Percentiles rank a stretch among this genome's conserved stretches.
phyloP scores from a whole-genome alignment of 37 sponge, comb jelly and placozoan genomes.

The Beroe forskalii region DNA sequence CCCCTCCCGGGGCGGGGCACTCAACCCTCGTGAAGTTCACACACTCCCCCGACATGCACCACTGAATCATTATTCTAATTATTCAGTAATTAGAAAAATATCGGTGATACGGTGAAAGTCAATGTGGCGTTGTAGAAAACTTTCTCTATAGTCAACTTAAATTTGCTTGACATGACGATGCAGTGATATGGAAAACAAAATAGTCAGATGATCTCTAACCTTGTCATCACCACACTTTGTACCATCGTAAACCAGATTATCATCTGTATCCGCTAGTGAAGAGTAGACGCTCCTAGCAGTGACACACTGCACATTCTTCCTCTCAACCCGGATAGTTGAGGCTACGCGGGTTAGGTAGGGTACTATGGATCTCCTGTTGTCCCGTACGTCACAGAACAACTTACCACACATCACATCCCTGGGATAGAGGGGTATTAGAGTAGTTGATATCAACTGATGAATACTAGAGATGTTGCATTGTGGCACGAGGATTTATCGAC shows the following conservation, averaged over 20 bases:
- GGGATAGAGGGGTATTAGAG: not conserved
- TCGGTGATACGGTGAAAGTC: too few species aligned
- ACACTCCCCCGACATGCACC: constrained; percentile 46
- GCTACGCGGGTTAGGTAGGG: not conserved
- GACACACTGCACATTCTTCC: not conserved
- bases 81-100: too few species aligned
- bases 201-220: too few species aligned
- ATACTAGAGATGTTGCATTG: too few species aligned
- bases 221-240: constrained; percentile 24
- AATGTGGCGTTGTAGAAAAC: too few species aligned
- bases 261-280: not conserved
- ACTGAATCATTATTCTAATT: too few species aligned
- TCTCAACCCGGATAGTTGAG: not conserved
- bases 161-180: too few species aligned
- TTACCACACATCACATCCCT: constrained; percentile 68
- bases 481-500: too few species aligned
- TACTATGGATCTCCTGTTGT: not conserved
- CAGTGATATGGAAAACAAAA: too few species aligned
- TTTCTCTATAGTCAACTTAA: too few species aligned
- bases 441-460: too few species aligned
- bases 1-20: constrained; percentile 48
- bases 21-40: not conserved
- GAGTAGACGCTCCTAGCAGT: not conserved
- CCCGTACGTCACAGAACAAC: constrained; percentile 65
- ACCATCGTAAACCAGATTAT: constrained; percentile 27